A percentile compares a stretch with the other conserved stretches of the same genome.
Conservation (phyloP, 2,797 vertebrate species). For the Pogonophryne albipinna region DNA sequence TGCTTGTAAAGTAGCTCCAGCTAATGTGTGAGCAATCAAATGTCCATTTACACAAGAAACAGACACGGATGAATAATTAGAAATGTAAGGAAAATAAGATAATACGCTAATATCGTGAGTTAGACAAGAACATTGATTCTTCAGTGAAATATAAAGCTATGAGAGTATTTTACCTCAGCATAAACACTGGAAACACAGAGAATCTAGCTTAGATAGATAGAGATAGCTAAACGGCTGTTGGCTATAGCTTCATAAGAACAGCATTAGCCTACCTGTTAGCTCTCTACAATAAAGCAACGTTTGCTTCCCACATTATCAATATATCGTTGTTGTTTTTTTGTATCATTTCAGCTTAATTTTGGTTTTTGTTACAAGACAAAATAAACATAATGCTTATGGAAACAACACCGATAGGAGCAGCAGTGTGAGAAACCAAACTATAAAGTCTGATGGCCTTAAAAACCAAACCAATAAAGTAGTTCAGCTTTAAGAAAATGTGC, state of each 20-base stretch:
- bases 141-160: background rate
- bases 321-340: too few species aligned
- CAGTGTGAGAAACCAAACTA: too few species aligned
- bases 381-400: background rate
- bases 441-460: background rate
- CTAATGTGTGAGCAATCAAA: background rate
- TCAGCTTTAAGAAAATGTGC: constrained; percentile 3
- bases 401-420: background rate
- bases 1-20: background rate
- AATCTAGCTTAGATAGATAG: background rate
- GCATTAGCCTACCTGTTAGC: background rate
- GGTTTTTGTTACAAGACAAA: too few species aligned
- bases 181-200: background rate
- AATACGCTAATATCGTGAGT: background rate
- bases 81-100: background rate
- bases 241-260: background rate
- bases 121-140: background rate
- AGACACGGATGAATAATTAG: background rate
- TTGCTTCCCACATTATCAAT: background rate
- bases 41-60: background rate
- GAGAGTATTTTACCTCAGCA: background rate
- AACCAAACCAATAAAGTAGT: background rate
- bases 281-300: background rate
- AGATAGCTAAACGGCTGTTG: background rate
- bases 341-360: background rate